Evolutionary conservation across 2,797 vertebrate genomes (phyloP).

Genomic region (Gambelia wislizenii): DNA sequence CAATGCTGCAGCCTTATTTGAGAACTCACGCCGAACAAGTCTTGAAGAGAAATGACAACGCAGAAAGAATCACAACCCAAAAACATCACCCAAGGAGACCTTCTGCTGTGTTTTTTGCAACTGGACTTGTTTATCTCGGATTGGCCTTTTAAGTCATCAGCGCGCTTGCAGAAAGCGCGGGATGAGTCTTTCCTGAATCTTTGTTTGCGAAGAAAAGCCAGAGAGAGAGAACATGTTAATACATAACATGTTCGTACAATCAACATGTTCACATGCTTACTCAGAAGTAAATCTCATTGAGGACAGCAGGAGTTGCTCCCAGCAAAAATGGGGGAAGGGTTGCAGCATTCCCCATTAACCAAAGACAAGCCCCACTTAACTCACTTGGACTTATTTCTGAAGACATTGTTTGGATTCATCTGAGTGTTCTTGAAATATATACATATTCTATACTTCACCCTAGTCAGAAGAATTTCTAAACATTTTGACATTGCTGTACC

Average conservation of each 20-base stretch:
- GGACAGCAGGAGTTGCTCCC: not conserved
- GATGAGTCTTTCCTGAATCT: too few relatives aligned
- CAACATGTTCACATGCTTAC: not conserved
- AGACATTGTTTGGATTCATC: not conserved
- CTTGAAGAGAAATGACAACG: too few relatives aligned
- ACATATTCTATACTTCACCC: not conserved
- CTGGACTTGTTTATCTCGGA: too few relatives aligned
- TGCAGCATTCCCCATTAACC: not conserved
- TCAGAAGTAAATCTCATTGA: not conserved
- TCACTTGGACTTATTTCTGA: not conserved
- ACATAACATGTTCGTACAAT: not conserved
- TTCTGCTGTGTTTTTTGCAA: too few relatives aligned
- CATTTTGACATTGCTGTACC: not conserved
- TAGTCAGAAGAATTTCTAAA: constrained; percentile 5
- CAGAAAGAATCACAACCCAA: too few relatives aligned
- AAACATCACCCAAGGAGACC: too few relatives aligned
- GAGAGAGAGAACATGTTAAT: too few relatives aligned
- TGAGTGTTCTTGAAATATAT: not conserved
- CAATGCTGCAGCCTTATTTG: too few relatives aligned
- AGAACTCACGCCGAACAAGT: too few relatives aligned
- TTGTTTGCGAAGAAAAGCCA: too few relatives aligned
- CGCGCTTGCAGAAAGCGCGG: too few relatives aligned
- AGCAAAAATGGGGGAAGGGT: not conserved
- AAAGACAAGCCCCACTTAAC: not conserved
- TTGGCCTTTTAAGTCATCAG: too few relatives aligned